phyloP scores from a whole-genome alignment of 2,888 invertebrate species.

The Troilus luridus region DNA sequence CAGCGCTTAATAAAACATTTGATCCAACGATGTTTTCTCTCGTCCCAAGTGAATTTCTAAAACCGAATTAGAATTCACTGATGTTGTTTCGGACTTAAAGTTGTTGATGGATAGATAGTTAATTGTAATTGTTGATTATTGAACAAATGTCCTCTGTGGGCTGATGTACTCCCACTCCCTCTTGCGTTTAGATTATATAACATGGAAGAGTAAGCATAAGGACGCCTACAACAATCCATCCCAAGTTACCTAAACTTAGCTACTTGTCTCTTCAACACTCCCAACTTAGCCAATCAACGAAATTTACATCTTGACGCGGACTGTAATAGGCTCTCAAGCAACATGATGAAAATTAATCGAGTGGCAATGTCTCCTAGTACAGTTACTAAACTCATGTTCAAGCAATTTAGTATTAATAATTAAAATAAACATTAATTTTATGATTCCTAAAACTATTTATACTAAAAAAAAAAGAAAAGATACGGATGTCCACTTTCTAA shows the following conservation, averaged over 20 bases:
- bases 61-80: too few species aligned
- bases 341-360: slow-evolving; percentile 20
- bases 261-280: background rate
- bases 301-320: slow-evolving; percentile 5
- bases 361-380: background rate
- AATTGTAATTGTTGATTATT: too few species aligned
- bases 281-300: slow-evolving; percentile 5
- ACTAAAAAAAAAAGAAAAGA: too few species aligned
- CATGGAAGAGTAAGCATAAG: background rate
- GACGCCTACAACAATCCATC: background rate
- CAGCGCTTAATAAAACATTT: too few species aligned
- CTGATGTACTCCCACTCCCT: background rate
- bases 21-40: too few species aligned
- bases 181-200: background rate
- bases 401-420: background rate
- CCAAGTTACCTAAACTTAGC: background rate
- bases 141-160: background rate
- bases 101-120: too few species aligned
- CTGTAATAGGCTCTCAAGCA: background rate
- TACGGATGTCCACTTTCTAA: too few species aligned
- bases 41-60: too few species aligned
- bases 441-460: too few species aligned
- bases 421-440: too few species aligned
- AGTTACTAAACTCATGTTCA: background rate
- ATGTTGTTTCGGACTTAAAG: too few species aligned